Evolutionary conservation across 2,797 vertebrate species (phyloP).

Genomic region (Amazona ochrocephala): DNA sequence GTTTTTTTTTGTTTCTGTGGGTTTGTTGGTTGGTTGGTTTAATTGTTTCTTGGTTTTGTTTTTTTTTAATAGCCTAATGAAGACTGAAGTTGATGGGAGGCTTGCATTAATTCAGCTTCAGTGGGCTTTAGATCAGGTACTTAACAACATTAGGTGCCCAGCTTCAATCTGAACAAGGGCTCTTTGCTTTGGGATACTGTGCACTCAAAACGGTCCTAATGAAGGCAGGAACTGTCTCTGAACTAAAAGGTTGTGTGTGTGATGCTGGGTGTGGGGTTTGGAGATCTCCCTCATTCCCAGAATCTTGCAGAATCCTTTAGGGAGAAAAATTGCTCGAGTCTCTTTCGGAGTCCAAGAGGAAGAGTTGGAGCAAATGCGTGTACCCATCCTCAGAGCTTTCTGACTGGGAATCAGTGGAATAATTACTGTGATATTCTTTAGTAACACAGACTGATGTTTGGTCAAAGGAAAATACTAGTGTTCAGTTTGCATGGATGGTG

Average conservation of each 20-base stretch:
- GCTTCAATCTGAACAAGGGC: neutral
- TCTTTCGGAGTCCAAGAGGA: neutral
- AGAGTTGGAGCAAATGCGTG: neutral
- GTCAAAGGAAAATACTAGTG: neutral
- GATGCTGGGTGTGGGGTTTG: neutral
- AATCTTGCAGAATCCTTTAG: neutral
- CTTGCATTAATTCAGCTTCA: neutral
- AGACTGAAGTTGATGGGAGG: neutral
- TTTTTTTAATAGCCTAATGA: neutral
- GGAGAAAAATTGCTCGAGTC: accelerated
- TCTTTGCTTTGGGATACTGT: neutral
- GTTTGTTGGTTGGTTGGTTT: neutral
- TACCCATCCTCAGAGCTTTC: neutral
- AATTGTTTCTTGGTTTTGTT: neutral
- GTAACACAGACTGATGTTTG: neutral
- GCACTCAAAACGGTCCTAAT: neutral
- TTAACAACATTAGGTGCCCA: neutral
- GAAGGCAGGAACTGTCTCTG: neutral
- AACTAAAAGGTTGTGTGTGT: accelerated
- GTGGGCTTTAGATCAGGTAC: neutral
- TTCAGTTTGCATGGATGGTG: accelerated
- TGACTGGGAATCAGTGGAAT: neutral
- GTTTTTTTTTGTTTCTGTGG: neutral
- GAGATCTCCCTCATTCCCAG: neutral
- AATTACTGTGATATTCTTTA: neutral